Base-by-base conservation (phyloP, 2,113 vertebrate species). In the Saccopteryx leptura region DNA sequence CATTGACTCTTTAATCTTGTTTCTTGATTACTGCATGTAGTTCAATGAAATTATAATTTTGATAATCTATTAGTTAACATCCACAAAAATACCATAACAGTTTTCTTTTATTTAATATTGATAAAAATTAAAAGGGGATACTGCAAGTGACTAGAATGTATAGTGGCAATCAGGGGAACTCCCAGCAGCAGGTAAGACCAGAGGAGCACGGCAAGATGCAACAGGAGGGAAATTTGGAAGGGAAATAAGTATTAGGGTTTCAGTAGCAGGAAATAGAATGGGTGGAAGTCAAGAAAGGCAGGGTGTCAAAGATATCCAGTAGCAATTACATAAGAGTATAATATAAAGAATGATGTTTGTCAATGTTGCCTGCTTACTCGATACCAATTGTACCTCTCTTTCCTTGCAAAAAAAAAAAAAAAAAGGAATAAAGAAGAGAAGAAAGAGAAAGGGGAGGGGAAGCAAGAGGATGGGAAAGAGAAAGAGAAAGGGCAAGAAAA, bases 21-120 rank as follows among this genome's bases (percentile, higher is more conserved):
- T 91, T 92, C 17, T 78, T 80, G 48, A 46, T 88, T 66, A 75
- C 83, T 11, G 66, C 15, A 86, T 87, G 82, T 79, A 81, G 10
- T 39, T 76, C 66, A 52, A 69, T 63, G 19, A 93, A 18, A 72
- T 74, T 89, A 2, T n/a, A 54, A 92, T 80, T 68, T 87, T 69
- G 21, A 88, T 63, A 19, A 28, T 66, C 31, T 81, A 9, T 46
- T 61, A 39, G 39, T 84, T 81, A 85, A 71, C 58, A 91, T 39
- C 60, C 28, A 46, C 19, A 81, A 92, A 95, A 72, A 85, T 78
- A 31, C 3, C 15, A 24, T 61, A 69, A n/a, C 61, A 58, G 46
- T 50, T 92, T 94, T 91, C 18, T 72, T 93, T 81, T 48, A 90
- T 33, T 88, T 65, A 72, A 78, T 52, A 61, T 68, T 54, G 5